Evolutionary conservation across 2,888 invertebrate genomes (phyloP).

Genomic region (Trichacis sp.): DNA sequence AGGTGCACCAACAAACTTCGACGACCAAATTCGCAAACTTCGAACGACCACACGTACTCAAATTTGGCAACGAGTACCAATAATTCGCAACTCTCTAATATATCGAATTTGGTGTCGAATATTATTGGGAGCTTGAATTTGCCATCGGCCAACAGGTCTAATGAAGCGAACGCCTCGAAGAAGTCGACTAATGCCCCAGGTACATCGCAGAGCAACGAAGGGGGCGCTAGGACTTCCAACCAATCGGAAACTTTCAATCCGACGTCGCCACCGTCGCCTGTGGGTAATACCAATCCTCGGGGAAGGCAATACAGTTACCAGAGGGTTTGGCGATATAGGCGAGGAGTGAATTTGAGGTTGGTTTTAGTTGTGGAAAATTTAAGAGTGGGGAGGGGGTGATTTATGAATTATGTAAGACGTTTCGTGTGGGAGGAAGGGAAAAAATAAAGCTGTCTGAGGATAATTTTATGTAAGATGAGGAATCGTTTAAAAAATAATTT

Average conservation of each 20-base stretch:
- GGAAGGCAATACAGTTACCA: constrained; percentile 43
- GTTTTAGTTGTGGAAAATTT: no score
- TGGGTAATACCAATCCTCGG: constrained; percentile 15
- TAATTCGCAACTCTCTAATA: constrained; percentile 45
- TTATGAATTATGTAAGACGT: no score
- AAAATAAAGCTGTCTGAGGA: no score
- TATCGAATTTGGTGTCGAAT: constrained; percentile 46
- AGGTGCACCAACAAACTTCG: constrained; percentile 20
- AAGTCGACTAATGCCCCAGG: constrained; percentile 10
- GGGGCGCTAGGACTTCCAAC: constrained; percentile 14
- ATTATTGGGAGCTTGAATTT: constrained; percentile 31
- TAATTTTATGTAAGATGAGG: no score
- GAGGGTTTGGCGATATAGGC: constrained; percentile 44
- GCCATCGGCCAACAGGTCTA: constrained; percentile 3
- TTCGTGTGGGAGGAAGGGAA: no score
- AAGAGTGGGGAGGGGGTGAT: no score
- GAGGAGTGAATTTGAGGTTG: constrained; percentile 45
- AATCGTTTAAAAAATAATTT: no score
- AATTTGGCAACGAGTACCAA: constrained; percentile 36
- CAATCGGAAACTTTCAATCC: constrained; percentile 35
- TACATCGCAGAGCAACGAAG: constrained; percentile 11
- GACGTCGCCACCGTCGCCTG: constrained; percentile 21
- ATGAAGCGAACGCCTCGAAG: constrained; percentile 1
- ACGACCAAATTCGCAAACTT: constrained; percentile 18
- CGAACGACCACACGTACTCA: constrained; percentile 56